These are phyloP conservation scores for Halictus rubicundus DNA, from an alignment of 1,140 invertebrate genomes.

Conservation along the genomic window DNA sequence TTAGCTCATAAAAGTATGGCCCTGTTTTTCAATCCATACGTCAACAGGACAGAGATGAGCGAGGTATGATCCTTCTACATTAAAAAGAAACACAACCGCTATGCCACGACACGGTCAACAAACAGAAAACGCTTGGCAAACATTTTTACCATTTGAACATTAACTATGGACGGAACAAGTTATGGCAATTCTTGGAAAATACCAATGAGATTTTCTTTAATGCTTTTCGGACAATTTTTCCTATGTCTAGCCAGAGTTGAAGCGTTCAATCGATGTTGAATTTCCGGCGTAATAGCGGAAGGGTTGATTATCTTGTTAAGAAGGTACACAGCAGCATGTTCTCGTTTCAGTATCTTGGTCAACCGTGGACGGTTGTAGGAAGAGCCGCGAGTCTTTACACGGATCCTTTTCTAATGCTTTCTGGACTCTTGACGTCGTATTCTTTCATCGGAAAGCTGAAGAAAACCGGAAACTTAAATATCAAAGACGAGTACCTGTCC, in stretches of 20 bases:
- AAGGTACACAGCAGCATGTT: neutral
- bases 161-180: no score
- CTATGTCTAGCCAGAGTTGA: no score
- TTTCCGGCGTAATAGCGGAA: neutral
- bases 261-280: no score
- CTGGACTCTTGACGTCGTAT: conserved; percentile 86
- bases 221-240: no score
- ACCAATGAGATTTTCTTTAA: no score
- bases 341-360: conserved; percentile 82
- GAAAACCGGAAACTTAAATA: conserved; percentile 81
- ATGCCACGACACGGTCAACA: neutral
- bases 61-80: conserved; percentile 76
- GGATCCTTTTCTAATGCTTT: conserved; percentile 89
- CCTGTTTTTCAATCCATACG: conserved; percentile 85
- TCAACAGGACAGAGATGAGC: conserved; percentile 85
- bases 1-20: conserved; percentile 88
- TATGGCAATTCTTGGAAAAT: no score
- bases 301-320: neutral
- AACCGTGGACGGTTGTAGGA: conserved; percentile 86
- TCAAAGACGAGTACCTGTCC: conserved; percentile 83
- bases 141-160: no score
- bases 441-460: conserved; percentile 84
- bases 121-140: no score
- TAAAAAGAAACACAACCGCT: neutral
- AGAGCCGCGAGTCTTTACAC: conserved; percentile 89